Percentiles rank a stretch among this genome's conserved stretches.
Conservation (phyloP, 2,113 vertebrate genomes). For the Raphicerus campestris region DNA sequence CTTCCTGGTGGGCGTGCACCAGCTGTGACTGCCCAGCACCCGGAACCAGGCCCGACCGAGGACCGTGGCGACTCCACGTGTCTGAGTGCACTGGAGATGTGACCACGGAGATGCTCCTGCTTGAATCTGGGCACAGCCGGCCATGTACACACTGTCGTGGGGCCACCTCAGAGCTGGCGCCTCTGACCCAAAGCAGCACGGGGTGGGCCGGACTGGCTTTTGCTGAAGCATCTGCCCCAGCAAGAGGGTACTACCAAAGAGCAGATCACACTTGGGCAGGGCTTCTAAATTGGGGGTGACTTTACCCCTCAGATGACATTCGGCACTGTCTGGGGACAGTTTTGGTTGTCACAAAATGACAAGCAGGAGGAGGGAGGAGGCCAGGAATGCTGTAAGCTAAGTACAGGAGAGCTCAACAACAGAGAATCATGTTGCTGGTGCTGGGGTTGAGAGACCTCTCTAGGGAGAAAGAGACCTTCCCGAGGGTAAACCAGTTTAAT, state of each 20-base stretch:
- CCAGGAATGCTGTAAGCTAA: background rate
- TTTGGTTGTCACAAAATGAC: background rate
- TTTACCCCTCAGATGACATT: background rate
- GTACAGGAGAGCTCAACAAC: background rate
- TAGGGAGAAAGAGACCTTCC: background rate
- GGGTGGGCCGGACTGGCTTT: background rate
- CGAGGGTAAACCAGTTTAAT: accelerated
- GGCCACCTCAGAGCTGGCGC: background rate
- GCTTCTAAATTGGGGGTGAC: background rate
- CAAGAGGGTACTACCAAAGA: background rate
- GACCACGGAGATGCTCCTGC: background rate
- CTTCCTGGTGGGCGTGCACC: background rate
- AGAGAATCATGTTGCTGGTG: background rate
- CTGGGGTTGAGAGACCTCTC: background rate
- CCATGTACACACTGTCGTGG: accelerated
- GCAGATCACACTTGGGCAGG: background rate
- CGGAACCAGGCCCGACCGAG: background rate
- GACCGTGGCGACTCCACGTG: background rate
- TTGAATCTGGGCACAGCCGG: background rate
- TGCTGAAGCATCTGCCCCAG: background rate
- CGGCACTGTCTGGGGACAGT: background rate
- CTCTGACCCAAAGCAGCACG: background rate
- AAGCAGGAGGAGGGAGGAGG: background rate
- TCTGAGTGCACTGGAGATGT: background rate
- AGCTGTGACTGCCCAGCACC: background rate